phyloP scores from a whole-genome alignment of 2,113 vertebrate genomes.

The Etheostoma cragini region DNA sequence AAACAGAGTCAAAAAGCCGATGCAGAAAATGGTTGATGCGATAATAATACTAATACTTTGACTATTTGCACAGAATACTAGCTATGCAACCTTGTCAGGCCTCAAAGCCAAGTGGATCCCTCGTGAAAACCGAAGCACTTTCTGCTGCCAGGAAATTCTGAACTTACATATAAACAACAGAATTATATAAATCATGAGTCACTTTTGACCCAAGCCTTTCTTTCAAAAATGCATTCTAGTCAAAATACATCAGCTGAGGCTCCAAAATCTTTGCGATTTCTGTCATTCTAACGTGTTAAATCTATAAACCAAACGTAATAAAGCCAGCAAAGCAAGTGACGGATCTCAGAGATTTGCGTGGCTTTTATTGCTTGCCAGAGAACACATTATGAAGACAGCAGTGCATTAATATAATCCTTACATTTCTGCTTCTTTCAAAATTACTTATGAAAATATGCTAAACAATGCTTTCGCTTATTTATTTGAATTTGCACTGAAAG shows the following conservation, averaged over 20 bases:
- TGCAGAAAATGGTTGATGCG: not conserved
- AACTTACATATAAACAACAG: conserved; percentile 5
- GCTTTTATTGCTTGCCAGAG: not conserved
- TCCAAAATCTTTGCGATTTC: not conserved
- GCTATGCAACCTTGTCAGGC: conserved; percentile 3
- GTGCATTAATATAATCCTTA: not conserved
- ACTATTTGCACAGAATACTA: conserved; percentile 7
- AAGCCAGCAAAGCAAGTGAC: not conserved
- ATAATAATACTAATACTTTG: not conserved
- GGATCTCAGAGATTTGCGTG: not conserved
- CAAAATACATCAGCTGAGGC: not conserved
- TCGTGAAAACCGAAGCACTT: not conserved
- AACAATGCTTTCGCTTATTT: not conserved
- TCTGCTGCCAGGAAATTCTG: conserved; percentile 4
- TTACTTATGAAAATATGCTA: not conserved
- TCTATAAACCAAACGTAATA: not conserved
- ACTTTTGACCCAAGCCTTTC: not conserved
- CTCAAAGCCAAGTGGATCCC: conserved; percentile 3
- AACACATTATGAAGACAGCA: not conserved
- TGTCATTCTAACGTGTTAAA: not conserved
- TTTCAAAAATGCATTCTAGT: not conserved
- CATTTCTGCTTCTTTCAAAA: not conserved
- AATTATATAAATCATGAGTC: conserved; percentile 16
- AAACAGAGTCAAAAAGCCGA: not conserved
- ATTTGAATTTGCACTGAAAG: not conserved